Evolutionary conservation across 2,888 invertebrate species (phyloP).

Genomic region (Notodonta ziczac): DNA sequence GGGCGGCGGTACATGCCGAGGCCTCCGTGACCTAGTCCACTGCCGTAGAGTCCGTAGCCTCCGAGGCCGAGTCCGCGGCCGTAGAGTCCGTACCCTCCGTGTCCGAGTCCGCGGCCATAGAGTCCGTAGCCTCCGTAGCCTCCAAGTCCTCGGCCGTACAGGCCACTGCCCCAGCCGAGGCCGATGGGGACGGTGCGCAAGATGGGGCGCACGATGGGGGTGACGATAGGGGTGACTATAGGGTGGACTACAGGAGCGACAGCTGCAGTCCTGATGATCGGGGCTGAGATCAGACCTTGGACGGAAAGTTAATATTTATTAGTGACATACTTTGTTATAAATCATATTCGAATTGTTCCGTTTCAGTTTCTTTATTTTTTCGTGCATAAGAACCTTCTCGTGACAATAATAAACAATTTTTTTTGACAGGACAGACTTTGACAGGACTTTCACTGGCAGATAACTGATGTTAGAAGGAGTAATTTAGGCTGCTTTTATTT

Average conservation of each 20-base stretch:
- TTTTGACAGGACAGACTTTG: too few species aligned
- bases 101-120: not conserved
- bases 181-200: not conserved
- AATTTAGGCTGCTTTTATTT: too few species aligned
- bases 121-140: not conserved
- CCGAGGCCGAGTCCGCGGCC: not conserved
- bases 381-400: too few species aligned
- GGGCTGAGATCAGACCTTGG: not conserved
- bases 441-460: too few species aligned
- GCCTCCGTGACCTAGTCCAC: not conserved
- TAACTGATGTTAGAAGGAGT: too few species aligned
- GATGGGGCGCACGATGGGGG: constrained; percentile 1
- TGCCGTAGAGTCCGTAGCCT: not conserved
- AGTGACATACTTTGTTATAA: too few species aligned
- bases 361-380: too few species aligned
- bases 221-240: not conserved
- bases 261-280: constrained; percentile 2
- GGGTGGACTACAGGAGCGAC: not conserved
- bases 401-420: too few species aligned
- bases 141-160: not conserved
- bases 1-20: not conserved
- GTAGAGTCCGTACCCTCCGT: not conserved
- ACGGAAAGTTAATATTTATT: too few species aligned
- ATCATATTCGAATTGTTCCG: too few species aligned
- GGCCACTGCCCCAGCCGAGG: not conserved